Base-by-base conservation (phyloP, 2,797 vertebrate species). In the Acanthurus leucopareius region DNA sequence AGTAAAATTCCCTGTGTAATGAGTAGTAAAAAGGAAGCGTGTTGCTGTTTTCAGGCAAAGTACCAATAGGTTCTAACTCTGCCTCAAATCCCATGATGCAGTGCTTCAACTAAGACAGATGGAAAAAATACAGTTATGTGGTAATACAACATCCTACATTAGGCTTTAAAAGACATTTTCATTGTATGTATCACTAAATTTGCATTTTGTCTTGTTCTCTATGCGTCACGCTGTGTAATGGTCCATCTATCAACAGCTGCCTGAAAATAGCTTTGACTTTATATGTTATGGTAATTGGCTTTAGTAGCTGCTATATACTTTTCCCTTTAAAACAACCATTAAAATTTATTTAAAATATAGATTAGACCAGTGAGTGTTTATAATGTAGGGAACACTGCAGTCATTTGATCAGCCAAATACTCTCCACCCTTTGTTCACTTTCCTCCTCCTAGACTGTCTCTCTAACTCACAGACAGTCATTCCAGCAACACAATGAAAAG, bases 401-500 rank as follows among this genome's bases (percentile, higher is more conserved):
- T 32, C 28, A 32, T 32, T 32, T 32, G 28, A 32, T 32, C 42
- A 74, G 20, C 11, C 54, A 61, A 35, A 65, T 3, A 20, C 38
- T 35, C 56, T 62, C 15, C 58, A 69, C 5, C 47, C 35, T 69
- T 40, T 44, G 45, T 6, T 64, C 40, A 19, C 25, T 32, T 66
- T 32, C 28, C 28, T 69, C 32, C 51, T 77, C 16, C 11, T 28
- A 14, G 25, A 51, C 16, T 1, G 53, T 75, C 52, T 49, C 60
- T 75, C 20, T 20, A 45, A 45, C 54, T 68, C 66, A 65, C 49
- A 69, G 35, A 47, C 58, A 61, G 66, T 67, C 69, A 53, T 73
- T 69, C 65, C 40, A 65, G 53, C 80, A 74, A 73, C 68, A 87
- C 68, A 87, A 89, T 92, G 81, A 93, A 93, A 86, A 73, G 85